These are phyloP conservation scores for Ochotona curzoniae DNA, from an alignment of 2,113 vertebrate genomes.

Conservation along the genomic window DNA sequence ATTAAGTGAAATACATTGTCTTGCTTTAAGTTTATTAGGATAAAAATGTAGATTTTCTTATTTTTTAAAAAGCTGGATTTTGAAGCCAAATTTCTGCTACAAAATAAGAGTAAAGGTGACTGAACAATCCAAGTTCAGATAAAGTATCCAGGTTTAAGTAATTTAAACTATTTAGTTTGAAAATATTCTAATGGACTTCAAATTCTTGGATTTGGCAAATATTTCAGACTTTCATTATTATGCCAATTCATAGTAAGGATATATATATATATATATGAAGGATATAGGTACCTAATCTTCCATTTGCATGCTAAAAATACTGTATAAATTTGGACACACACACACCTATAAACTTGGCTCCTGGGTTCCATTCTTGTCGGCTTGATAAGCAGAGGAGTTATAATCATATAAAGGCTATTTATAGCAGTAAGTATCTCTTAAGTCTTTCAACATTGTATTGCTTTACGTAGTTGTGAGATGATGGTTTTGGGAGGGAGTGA, in stretches of 20 bases:
- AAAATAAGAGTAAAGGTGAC: conserved; percentile 1
- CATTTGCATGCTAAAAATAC: not conserved
- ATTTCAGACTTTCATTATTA: not conserved
- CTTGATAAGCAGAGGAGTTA: conserved; percentile 52
- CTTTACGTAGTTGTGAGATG: conserved; percentile 56
- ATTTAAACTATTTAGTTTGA: not conserved
- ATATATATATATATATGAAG: not conserved
- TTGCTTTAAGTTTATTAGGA: not conserved
- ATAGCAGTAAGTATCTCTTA: conserved; percentile 29
- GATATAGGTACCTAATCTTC: not conserved
- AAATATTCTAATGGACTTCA: not conserved
- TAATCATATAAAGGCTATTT: conserved; percentile 67
- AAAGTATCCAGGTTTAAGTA: not conserved
- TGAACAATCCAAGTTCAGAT: not conserved
- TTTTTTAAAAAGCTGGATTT: not conserved
- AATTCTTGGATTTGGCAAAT: conserved; percentile 2
- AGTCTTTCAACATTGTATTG: conserved; percentile 62
- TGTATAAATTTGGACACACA: not conserved
- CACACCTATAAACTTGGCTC: conserved; percentile 28
- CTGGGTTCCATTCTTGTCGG: conserved; percentile 42
- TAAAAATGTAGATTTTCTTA: not conserved
- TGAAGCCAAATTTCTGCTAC: conserved; percentile 32
- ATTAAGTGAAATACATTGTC: not conserved
- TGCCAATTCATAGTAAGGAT: too few relatives aligned
- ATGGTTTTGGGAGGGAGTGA: conserved; percentile 52